A percentile compares a stretch with the other conserved stretches of the same genome.
Evolutionary conservation across 2,888 invertebrate species (phyloP).

Genomic region (Slavum lentiscoides): DNA sequence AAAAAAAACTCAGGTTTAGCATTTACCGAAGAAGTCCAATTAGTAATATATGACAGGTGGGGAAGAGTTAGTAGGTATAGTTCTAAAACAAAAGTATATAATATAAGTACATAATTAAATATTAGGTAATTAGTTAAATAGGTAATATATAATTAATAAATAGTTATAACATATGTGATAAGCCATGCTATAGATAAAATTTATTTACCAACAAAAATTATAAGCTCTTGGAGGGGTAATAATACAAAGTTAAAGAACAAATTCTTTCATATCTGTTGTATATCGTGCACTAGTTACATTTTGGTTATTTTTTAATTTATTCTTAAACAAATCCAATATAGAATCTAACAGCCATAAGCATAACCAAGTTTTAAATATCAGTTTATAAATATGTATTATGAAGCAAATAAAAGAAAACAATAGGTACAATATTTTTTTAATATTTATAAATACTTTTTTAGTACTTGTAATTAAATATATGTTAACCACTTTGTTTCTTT

Average conservation of each 20-base stretch:
- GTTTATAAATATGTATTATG: too few species aligned
- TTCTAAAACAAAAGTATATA: not conserved
- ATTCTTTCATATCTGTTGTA: constrained; percentile 8
- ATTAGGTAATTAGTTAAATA: not conserved
- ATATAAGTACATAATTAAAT: too few species aligned
- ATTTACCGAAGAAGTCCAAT: constrained; percentile 4
- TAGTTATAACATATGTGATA: not conserved
- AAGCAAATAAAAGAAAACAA: too few species aligned
- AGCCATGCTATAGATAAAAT: constrained; percentile 1
- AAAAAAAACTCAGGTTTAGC: constrained; percentile 13
- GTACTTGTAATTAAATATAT: too few species aligned
- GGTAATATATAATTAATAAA: constrained; percentile 4
- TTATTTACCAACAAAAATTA: constrained; percentile 14
- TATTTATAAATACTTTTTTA: too few species aligned
- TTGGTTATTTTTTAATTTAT: constrained; percentile 2
- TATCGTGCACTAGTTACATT: constrained; percentile 8
- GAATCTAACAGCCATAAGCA: not conserved
- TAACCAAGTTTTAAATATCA: not conserved
- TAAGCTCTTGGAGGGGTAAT: constrained; percentile 24
- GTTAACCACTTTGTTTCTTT: too few species aligned
- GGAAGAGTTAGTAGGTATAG: constrained; percentile 7
- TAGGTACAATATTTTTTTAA: too few species aligned
- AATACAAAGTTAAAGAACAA: constrained; percentile 20
- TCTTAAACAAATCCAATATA: not conserved
- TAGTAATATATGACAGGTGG: not conserved